These are phyloP conservation scores for Pammene fasciana DNA, from an alignment of 2,888 invertebrate genomes.

Conservation along the genomic window DNA sequence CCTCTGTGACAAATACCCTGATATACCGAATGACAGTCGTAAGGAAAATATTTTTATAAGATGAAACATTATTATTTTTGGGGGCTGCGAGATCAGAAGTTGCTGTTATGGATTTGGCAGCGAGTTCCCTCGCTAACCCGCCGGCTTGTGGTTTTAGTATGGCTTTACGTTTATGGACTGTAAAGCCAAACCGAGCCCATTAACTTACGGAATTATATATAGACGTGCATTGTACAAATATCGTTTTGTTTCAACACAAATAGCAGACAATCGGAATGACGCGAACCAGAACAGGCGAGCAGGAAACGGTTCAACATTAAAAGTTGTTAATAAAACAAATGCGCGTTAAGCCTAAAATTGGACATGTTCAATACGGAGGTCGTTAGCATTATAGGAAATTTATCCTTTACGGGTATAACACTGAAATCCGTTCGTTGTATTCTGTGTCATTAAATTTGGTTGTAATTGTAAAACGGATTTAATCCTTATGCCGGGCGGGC, in stretches of 20 bases:
- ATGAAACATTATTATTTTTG: conserved; percentile 84
- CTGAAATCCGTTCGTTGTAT: conserved; percentile 83
- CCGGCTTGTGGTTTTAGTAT: conserved; percentile 47
- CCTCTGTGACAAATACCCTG: conserved; percentile 84
- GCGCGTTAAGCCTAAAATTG: conserved; percentile 81
- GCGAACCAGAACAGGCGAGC: conserved; percentile 63
- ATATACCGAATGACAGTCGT: conserved; percentile 83
- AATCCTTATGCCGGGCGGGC: conserved; percentile 62
- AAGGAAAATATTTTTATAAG: conserved; percentile 84
- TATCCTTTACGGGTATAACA: conserved; percentile 80
- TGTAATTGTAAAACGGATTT: conserved; percentile 57
- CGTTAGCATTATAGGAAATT: conserved; percentile 82
- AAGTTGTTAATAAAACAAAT: conserved; percentile 81
- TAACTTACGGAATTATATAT: conserved; percentile 42
- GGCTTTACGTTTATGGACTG: conserved; percentile 43
- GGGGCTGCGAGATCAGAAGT: conserved; percentile 79
- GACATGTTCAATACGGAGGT: conserved; percentile 82
- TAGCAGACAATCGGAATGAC: conserved; percentile 64
- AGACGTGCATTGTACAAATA: conserved; percentile 43
- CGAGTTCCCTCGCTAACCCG: conserved; percentile 53
- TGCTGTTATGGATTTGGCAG: conserved; percentile 74
- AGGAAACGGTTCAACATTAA: conserved; percentile 79
- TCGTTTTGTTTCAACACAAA: conserved; percentile 49
- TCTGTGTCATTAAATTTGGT: conserved; percentile 77
- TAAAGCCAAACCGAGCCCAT: conserved; percentile 43